A percentile compares a stretch with the other conserved stretches of the same genome.
These are phyloP conservation scores for Neodiprion lecontei DNA, from an alignment of 1,140 invertebrate species.

Conservation along the genomic window DNA sequence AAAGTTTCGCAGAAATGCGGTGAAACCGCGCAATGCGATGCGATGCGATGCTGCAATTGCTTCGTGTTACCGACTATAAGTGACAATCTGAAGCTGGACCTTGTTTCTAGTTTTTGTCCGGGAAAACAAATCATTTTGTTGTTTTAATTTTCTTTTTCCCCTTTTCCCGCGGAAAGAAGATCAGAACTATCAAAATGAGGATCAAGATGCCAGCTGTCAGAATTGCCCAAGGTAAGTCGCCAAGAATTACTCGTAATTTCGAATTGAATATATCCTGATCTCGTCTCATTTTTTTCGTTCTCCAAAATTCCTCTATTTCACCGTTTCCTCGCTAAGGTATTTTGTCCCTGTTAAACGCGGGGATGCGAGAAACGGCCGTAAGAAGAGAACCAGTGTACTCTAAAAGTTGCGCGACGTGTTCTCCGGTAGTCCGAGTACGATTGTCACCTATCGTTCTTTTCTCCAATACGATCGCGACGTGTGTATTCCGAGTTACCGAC, in stretches of 20 bases:
- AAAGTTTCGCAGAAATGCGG: constrained; percentile 4
- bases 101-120: not conserved
- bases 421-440: too few species aligned
- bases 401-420: too few species aligned
- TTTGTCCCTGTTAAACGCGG: not conserved
- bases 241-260: not conserved
- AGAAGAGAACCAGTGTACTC: too few species aligned
- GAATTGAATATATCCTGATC: not conserved
- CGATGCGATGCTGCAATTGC: too few species aligned
- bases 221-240: constrained; percentile 85
- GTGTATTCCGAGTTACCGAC: too few species aligned
- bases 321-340: not conserved
- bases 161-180: constrained; percentile 17
- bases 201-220: constrained; percentile 94
- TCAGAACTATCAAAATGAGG: constrained; percentile 78
- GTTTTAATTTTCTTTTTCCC: not conserved
- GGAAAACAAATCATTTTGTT: too few species aligned
- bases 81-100: too few species aligned
- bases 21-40: not conserved
- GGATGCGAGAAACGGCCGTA: too few species aligned
- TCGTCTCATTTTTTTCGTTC: not conserved
- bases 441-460: too few species aligned
- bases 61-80: too few species aligned
- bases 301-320: too few species aligned
- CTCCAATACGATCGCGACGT: too few species aligned